Conservation (phyloP, 92 coral and sea anemone species). For the Zoanthus gigantus region DNA sequence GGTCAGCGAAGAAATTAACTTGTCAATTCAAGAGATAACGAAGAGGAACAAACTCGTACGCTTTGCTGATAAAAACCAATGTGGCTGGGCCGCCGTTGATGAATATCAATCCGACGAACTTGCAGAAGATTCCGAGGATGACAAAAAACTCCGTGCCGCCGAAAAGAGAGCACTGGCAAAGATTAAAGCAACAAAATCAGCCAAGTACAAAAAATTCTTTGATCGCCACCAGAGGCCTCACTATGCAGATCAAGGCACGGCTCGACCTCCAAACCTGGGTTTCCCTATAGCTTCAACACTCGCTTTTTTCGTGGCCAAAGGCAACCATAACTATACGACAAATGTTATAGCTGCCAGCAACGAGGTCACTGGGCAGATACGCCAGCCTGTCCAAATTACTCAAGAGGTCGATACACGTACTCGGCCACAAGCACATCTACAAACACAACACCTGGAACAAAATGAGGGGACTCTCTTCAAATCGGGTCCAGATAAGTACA, state of each 20-base stretch:
- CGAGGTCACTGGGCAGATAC: slow-evolving; percentile 49
- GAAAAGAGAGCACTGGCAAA: slow-evolving; percentile 51
- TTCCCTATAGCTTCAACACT: slow-evolving; percentile 7
- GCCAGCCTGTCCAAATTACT: not conserved
- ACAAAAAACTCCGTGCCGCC: slow-evolving; percentile 53
- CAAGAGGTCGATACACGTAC: not conserved
- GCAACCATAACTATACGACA: slow-evolving; percentile 52
- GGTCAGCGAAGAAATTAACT: slow-evolving; percentile 29
- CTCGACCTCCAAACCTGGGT: not conserved
- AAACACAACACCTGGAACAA: not conserved
- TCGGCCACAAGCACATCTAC: not conserved
- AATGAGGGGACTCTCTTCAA: not conserved
- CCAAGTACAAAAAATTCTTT: not conserved
- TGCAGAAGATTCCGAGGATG: slow-evolving; percentile 57
- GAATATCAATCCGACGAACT: slow-evolving; percentile 58
- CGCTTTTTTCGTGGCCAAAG: slow-evolving; percentile 23
- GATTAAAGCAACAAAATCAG: slow-evolving; percentile 2
- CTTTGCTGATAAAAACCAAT: slow-evolving; percentile 59
- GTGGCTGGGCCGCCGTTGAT: slow-evolving; percentile 58
- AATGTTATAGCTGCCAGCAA: slow-evolving; percentile 55
- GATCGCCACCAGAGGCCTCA: not conserved
- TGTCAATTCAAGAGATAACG: slow-evolving; percentile 16
- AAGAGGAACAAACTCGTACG: slow-evolving; percentile 55
- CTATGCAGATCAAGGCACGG: not conserved
- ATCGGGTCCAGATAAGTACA: slow-evolving; percentile 6